Base-by-base conservation (phyloP, 2,113 vertebrate species). In the Zapus hudsonius region DNA sequence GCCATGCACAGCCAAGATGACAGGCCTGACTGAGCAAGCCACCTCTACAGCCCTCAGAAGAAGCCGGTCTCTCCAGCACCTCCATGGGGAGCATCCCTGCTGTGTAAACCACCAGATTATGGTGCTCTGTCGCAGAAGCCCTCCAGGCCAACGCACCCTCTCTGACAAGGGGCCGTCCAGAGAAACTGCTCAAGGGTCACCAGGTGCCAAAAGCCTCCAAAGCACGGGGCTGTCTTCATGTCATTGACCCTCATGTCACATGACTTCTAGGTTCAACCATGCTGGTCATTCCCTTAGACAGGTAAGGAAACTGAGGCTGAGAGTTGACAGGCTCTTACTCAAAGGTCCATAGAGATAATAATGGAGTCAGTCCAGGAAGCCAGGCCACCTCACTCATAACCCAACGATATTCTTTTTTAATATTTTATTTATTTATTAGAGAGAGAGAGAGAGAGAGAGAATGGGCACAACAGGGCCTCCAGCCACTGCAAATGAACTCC, bases 151-250 rank as follows among this genome's bases (percentile, higher is more conserved):
- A 6, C 36, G 6, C 52, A 25, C 8, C 2, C 10, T 25, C 23
- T 66, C 33, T 69, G n/a, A 31, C 36, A 33, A 85, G 57, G 44
- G n/a, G 25, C 72, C 36, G 42, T 15, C 0, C 1, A 66, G 44
- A 73, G 64, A n/a, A 40, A 29, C 42, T 0, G 0, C 23, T 5
- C 57, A 7, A 2, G 9, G 52, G 4, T 2, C 2, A 17, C 44
- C 12, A 1, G 0, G 16, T 27, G 66, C 42, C 79, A 63, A 7
- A 36, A 3, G n/a, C 31, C n/a, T 84, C 59, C 25, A n/a, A 38
- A 74, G 36, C 69, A 38, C 16, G 22, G 16, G 4, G 11, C 10
- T 38, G 25, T 27, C 29, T 15, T 55, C 42, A 40, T 1, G 11
- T n/a, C 81, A 10, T 16, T n/a, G 42, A 25, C 5, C 29, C 38